phyloP scores from a whole-genome alignment of 1,140 invertebrate genomes.

The Neoseiulus cucumeris region DNA sequence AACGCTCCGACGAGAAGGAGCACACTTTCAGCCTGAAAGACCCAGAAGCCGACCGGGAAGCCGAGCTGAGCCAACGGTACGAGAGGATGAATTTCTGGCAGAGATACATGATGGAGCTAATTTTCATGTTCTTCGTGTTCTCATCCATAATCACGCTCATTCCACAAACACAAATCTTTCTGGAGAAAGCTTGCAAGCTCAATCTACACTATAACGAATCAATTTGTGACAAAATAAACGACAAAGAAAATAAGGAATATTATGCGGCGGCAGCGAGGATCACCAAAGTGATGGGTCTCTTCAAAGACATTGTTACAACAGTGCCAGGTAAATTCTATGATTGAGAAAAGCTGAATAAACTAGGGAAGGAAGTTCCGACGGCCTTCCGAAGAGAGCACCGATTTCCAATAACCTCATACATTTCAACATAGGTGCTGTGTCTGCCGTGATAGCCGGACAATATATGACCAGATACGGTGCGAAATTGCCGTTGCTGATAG shows the following conservation, averaged over 20 bases:
- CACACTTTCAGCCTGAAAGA: too few relatives aligned
- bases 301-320: neutral
- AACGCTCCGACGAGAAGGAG: too few relatives aligned
- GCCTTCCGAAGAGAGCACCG: neutral
- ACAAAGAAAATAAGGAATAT: neutral
- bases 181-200: neutral
- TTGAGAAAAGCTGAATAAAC: neutral
- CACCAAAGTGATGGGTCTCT: neutral
- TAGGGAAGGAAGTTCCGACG: neutral
- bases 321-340: neutral
- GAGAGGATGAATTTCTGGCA: too few relatives aligned
- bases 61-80: too few relatives aligned
- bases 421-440: neutral
- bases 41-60: too few relatives aligned
- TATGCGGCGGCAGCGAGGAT: neutral
- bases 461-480: neutral
- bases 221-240: neutral
- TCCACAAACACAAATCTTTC: neutral
- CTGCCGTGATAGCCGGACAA: neutral
- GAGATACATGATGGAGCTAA: neutral
- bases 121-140: neutral
- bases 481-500: neutral
- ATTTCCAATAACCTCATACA: neutral
- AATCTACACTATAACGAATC: neutral
- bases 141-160: neutral